Conservation (phyloP, 2,888 invertebrate species). For the Drosophila paramelanica region DNA sequence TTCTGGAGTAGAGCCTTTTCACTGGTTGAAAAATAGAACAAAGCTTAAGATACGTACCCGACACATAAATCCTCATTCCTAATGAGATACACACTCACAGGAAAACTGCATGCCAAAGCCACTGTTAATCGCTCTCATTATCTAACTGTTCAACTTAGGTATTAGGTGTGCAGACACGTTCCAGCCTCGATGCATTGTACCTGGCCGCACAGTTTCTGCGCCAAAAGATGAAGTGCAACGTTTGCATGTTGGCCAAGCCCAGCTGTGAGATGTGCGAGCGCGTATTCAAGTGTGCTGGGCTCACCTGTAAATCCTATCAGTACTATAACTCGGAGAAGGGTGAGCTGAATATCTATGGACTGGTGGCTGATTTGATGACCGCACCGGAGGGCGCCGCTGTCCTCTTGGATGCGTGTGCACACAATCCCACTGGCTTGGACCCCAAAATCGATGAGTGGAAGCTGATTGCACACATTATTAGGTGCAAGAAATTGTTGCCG, state of each 20-base stretch:
- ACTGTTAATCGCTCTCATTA: slow-evolving; percentile 19
- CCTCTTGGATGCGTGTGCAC: slow-evolving; percentile 54
- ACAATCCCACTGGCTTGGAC: slow-evolving; percentile 51
- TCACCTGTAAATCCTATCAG: slow-evolving; percentile 45
- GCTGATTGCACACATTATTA: slow-evolving; percentile 53
- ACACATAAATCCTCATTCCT: too few relatives aligned
- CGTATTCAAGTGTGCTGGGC: slow-evolving; percentile 40
- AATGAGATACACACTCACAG: too few relatives aligned
- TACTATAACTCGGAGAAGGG: slow-evolving; percentile 29
- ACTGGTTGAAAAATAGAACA: too few relatives aligned
- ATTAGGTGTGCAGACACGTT: slow-evolving; percentile 48
- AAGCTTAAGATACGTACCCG: too few relatives aligned
- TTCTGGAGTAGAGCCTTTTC: too few relatives aligned
- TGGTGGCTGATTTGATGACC: slow-evolving; percentile 55
- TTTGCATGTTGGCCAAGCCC: slow-evolving; percentile 43
- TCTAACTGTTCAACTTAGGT: slow-evolving; percentile 23
- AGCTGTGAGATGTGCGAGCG: slow-evolving; percentile 25
- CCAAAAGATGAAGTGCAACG: slow-evolving; percentile 36
- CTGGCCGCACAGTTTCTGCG: slow-evolving; percentile 49
- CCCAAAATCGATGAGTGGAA: slow-evolving; percentile 56
- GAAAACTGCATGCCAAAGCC: neutral
- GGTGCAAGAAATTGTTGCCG: slow-evolving; percentile 58
- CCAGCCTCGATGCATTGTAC: slow-evolving; percentile 42
- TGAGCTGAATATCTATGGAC: slow-evolving; percentile 50
- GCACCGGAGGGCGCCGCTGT: slow-evolving; percentile 52